Evolutionary conservation across 2,113 vertebrate genomes (phyloP), one percentile per base, ranked within the genome.

Genomic region (Nycticebus coucang): DNA sequence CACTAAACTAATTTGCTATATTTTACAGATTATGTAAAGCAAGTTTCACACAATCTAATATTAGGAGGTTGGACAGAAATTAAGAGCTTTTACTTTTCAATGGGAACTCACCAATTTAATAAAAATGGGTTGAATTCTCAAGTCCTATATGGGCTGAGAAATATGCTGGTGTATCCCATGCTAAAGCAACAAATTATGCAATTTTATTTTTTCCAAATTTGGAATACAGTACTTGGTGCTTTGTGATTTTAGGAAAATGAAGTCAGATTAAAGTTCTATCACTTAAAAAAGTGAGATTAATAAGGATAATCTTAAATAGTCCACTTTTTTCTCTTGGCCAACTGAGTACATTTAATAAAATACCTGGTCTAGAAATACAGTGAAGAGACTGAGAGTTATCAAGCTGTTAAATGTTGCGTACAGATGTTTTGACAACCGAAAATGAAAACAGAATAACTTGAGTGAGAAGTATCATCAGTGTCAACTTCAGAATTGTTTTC

Each of bases 231-330:
- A 68, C 14, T 64, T 41, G 88, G 35, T 94, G 55, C 21, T 62
- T 95, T 93, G 89, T 79, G 24, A 78, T 45, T 72, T 96, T 84
- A 78, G 17, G 57, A 79, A 89, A 87, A 90, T 79, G 15, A 87
- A 87, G n/a, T 83, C 66, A 81, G 37, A 77, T 84, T 80, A 79
- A 95, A 89, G 22, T 82, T 93, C 30, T 75, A 24, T n/a, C 33
- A 81, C 12, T 62, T 68, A 59, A 81, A 45, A 81, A 90, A 77
- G 21, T 37, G 71, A 69, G 28, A 35, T 68, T 80, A 91, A 85
- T 83, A 74, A 75, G 77, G 24, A n/a, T 83, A 86, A 83, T 90
- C 22, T 89, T 74, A 19, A 91, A 83, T 90, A 17, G 21, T 64
- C 62, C 35, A 2, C 24, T 66, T 78, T 71, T 92, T 84, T 50